Evolutionary conservation across 2,113 vertebrate species (phyloP).

Genomic region (Camelus dromedarius): DNA sequence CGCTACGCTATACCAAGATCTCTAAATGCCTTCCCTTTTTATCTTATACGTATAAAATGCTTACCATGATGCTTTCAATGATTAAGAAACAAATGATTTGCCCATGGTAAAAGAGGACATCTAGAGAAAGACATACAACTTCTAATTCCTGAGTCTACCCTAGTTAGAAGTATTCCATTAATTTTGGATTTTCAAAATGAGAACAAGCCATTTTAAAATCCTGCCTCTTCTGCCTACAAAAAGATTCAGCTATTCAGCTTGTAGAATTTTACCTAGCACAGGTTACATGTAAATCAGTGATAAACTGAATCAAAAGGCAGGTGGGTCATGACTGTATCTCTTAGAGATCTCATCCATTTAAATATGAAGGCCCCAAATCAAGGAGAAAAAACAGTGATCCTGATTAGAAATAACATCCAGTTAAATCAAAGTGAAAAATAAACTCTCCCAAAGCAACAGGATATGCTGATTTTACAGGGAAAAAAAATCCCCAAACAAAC

Average conservation of each 20-base stretch:
- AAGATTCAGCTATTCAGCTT: neutral
- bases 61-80: neutral
- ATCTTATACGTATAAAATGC: neutral
- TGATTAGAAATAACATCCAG: neutral
- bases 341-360: slow-evolving; percentile 6
- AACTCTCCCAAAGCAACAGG: neutral
- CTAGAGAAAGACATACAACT: neutral
- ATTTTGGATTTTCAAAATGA: slow-evolving; percentile 43
- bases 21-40: neutral
- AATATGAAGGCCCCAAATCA: neutral
- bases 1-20: neutral
- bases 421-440: neutral
- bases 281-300: neutral
- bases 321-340: neutral
- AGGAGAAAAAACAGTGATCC: neutral
- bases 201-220: slow-evolving; percentile 18
- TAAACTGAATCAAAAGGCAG: slow-evolving; percentile 3
- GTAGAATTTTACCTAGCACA: neutral
- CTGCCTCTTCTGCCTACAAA: neutral
- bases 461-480: neutral
- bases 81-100: neutral
- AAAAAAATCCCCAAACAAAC: neutral
- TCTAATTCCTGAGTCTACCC: neutral
- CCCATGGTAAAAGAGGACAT: neutral
- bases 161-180: neutral